Percentiles rank a stretch among this genome's conserved stretches.
These are phyloP conservation scores for Sitta carolinensis DNA, from an alignment of 2,797 vertebrate species.

Conservation along the genomic window DNA sequence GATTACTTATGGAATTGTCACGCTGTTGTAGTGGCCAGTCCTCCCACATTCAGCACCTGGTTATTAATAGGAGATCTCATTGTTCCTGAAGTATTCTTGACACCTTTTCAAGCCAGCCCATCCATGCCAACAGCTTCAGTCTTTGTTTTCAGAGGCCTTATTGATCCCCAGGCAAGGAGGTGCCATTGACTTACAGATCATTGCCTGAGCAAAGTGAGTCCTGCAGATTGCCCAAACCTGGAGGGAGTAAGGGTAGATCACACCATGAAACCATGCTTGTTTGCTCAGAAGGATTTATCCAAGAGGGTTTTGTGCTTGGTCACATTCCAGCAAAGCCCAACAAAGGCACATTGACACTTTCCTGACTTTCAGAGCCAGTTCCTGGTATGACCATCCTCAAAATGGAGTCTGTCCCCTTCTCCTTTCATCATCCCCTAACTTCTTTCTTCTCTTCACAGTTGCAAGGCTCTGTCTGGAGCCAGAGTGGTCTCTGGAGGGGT, in stretches of 20 bases:
- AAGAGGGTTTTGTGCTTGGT: background rate
- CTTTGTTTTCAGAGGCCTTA: background rate
- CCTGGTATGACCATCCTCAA: background rate
- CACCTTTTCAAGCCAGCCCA: background rate
- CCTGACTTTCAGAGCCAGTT: fast-evolving
- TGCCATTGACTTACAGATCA: background rate
- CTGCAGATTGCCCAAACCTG: background rate
- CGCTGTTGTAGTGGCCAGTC: background rate
- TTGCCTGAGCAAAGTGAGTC: background rate
- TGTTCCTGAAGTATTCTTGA: background rate
- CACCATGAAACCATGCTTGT: background rate
- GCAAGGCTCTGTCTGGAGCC: background rate
- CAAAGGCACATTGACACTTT: background rate
- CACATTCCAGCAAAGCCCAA: background rate
- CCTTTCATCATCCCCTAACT: background rate
- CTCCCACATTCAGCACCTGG: background rate
- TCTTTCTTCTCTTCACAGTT: background rate
- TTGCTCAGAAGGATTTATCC: background rate
- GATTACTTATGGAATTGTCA: background rate
- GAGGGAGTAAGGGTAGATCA: background rate
- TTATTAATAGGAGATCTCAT: background rate
- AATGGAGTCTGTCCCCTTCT: background rate
- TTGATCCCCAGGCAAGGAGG: background rate
- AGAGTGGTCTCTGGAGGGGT: background rate
- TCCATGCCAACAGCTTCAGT: background rate